Conservation (phyloP, 2,797 vertebrate genomes). For the Gouania willdenowi region DNA sequence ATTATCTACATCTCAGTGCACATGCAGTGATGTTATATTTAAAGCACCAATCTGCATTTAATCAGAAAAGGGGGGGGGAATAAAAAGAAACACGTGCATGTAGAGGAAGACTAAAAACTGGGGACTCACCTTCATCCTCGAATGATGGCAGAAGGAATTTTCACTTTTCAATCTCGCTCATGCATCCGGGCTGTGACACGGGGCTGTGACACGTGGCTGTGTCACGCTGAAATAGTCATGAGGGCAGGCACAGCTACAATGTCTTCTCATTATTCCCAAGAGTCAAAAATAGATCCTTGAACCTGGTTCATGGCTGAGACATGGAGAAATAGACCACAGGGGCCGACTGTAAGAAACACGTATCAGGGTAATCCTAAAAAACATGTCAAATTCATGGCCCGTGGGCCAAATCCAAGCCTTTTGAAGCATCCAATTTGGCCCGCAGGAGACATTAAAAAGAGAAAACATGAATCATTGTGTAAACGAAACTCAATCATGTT, state of each 20-base stretch:
- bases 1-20: too few relatives aligned
- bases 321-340: background rate
- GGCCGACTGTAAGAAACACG: constrained; percentile 2
- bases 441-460: too few relatives aligned
- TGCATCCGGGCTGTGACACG: constrained; percentile 15
- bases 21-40: too few relatives aligned
- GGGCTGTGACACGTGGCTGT: constrained; percentile 31
- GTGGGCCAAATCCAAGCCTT: too few relatives aligned
- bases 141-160: constrained; percentile 30
- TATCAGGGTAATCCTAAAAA: constrained; percentile 22
- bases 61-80: too few relatives aligned
- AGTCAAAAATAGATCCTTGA: constrained; percentile 34
- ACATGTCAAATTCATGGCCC: too few relatives aligned
- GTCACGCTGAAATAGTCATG: constrained; percentile 56
- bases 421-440: too few relatives aligned
- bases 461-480: too few relatives aligned
- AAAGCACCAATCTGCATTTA: too few relatives aligned
- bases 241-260: constrained; percentile 31
- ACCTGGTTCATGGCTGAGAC: constrained; percentile 7
- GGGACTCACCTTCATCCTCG: constrained; percentile 38
- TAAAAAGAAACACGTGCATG: too few relatives aligned
- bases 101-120: constrained; percentile 3
- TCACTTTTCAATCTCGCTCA: constrained; percentile 19
- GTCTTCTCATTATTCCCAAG: constrained; percentile 30
- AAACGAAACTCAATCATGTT: too few relatives aligned